Conservation (phyloP, 1,140 invertebrate species). For the Drosophila repleta region DNA sequence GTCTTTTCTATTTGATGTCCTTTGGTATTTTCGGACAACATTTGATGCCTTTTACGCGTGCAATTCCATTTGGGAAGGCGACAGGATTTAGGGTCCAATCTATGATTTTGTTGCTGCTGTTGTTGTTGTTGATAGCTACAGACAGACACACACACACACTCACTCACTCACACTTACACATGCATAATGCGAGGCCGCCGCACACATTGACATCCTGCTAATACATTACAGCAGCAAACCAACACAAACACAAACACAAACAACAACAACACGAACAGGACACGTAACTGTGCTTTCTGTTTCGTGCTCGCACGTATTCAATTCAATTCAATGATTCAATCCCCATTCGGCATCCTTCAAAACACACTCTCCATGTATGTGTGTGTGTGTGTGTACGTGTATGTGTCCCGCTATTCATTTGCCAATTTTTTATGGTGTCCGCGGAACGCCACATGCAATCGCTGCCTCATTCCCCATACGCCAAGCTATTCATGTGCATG, state of each 20-base stretch:
- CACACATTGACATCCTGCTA: conserved; percentile 75
- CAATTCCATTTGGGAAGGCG: conserved; percentile 7
- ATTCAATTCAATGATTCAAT: conserved; percentile 82
- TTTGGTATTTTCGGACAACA: conserved; percentile 63
- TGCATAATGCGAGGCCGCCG: conserved; percentile 67
- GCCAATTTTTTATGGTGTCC: conserved; percentile 46
- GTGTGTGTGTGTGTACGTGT: conserved; percentile 15
- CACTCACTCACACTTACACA: conserved; percentile 13
- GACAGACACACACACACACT: not conserved
- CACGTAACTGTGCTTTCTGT: conserved; percentile 51
- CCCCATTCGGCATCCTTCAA: conserved; percentile 53
- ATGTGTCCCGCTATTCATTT: conserved; percentile 55
- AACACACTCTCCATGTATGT: conserved; percentile 33
- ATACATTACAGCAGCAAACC: conserved; percentile 45
- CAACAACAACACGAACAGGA: conserved; percentile 33
- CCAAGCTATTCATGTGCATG: conserved; percentile 9
- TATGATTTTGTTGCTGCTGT: conserved; percentile 25
- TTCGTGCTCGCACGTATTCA: conserved; percentile 78
- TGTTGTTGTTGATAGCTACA: not conserved
- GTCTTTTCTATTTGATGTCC: conserved; percentile 30
- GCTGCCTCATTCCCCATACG: not conserved
- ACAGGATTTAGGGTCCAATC: not conserved
- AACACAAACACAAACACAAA: conserved; percentile 32
- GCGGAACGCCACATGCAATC: conserved; percentile 27
- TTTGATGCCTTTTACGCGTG: conserved; percentile 72